Evolutionary conservation across 1,140 invertebrate genomes (phyloP).

Genomic region (Euwallacea similis): DNA sequence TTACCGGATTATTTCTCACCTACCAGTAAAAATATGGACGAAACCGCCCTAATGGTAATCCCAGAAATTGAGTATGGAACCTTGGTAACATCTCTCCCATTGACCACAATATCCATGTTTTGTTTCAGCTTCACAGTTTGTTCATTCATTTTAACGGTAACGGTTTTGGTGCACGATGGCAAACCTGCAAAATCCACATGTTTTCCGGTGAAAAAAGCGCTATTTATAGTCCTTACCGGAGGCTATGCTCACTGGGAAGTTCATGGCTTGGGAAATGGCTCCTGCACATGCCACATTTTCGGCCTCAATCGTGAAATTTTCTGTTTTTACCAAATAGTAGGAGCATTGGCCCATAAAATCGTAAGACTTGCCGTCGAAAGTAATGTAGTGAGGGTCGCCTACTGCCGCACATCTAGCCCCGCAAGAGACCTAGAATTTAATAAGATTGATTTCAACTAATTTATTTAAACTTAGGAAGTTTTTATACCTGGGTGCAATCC

Average conservation of each 20-base stretch:
- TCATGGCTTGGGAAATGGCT: constrained; percentile 73
- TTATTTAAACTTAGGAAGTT: not conserved
- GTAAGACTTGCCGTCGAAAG: constrained; percentile 80
- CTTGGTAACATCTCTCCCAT: constrained; percentile 68
- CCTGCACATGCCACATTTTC: constrained; percentile 83
- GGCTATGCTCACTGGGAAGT: constrained; percentile 57
- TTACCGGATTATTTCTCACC: not conserved
- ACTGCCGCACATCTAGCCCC: constrained; percentile 75
- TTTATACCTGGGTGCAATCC: constrained; percentile 68
- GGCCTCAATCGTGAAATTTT: constrained; percentile 72
- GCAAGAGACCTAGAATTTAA: constrained; percentile 59
- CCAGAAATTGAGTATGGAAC: constrained; percentile 65
- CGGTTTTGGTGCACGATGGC: constrained; percentile 81
- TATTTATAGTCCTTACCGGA: constrained; percentile 27
- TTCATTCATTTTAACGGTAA: constrained; percentile 62
- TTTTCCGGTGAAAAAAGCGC: not conserved
- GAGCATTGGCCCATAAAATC: constrained; percentile 89
- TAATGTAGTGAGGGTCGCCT: constrained; percentile 89
- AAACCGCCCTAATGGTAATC: constrained; percentile 68
- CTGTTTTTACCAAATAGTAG: constrained; percentile 74
- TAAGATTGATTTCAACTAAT: constrained; percentile 1
- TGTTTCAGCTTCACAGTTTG: constrained; percentile 70
- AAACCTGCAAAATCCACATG: constrained; percentile 51
- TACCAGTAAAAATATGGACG: constrained; percentile 73
- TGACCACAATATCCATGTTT: constrained; percentile 66